phyloP scores from a whole-genome alignment of 2,888 invertebrate genomes.

The Pollenia angustigena region DNA sequence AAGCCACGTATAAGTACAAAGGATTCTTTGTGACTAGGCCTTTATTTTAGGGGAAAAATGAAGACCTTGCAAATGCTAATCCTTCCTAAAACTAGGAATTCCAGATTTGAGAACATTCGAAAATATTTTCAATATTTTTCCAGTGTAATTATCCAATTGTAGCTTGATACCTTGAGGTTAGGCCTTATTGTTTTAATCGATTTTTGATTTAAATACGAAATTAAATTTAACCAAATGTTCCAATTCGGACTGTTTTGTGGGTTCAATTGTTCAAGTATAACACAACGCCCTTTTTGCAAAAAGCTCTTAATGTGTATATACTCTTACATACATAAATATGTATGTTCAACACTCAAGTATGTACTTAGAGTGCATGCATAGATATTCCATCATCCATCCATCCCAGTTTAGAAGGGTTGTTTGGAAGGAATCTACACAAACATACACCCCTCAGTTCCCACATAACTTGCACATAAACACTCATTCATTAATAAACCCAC shows the following conservation, averaged over 20 bases:
- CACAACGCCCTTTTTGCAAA: slow-evolving; percentile 56
- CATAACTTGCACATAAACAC: not conserved
- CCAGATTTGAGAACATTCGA: no score
- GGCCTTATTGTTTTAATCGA: no score
- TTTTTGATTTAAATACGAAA: not conserved
- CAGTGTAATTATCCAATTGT: no score
- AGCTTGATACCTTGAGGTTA: no score
- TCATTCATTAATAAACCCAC: not conserved
- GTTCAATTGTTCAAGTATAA: slow-evolving; percentile 12
- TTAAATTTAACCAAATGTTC: slow-evolving; percentile 21
- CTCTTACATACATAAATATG: slow-evolving; percentile 20
- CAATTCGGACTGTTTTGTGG: slow-evolving; percentile 4
- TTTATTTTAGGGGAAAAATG: no score
- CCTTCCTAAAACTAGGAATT: no score
- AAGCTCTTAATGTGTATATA: slow-evolving; percentile 36
- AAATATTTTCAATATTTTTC: no score
- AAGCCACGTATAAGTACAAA: no score
- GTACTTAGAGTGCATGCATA: no score
- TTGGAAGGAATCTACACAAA: slow-evolving; percentile 21
- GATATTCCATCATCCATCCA: not conserved
- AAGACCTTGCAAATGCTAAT: no score
- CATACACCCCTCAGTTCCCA: slow-evolving; percentile 10
- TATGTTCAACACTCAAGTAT: slow-evolving; percentile 62
- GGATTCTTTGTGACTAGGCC: no score
- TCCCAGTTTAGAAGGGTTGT: slow-evolving; percentile 52